Evolutionary conservation across 92 coral and sea anemone species (phyloP).

Genomic region (Epizoanthus ramosus): DNA sequence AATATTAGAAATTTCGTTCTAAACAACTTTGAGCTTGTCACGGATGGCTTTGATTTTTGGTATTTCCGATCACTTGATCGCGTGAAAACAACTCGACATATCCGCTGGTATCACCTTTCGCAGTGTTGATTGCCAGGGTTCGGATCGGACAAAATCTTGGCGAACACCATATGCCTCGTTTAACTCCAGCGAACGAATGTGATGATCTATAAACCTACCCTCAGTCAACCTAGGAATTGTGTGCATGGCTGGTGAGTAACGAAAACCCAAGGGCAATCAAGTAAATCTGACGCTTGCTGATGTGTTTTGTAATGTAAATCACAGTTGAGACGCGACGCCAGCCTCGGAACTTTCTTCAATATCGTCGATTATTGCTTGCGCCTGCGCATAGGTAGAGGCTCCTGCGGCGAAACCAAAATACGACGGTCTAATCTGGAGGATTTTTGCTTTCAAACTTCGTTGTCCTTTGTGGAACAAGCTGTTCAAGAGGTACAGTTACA

Average conservation of each 20-base stretch:
- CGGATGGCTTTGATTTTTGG: conserved; percentile 26
- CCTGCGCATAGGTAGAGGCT: conserved; percentile 82
- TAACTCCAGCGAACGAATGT: background rate
- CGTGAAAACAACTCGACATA: conserved; percentile 33
- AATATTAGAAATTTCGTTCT: background rate
- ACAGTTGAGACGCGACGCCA: conserved; percentile 84
- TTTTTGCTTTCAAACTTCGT: conserved; percentile 68
- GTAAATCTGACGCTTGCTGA: conserved; percentile 62
- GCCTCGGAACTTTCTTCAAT: conserved; percentile 81
- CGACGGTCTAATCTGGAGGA: conserved; percentile 70
- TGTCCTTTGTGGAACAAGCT: conserved; percentile 69
- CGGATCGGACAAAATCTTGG: conserved; percentile 40
- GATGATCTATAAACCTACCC: background rate
- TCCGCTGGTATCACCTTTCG: conserved; percentile 36
- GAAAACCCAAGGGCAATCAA: conserved; percentile 39
- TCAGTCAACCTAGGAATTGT: background rate
- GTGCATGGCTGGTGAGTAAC: conserved; percentile 16
- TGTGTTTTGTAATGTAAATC: conserved; percentile 92
- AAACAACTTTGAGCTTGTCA: background rate
- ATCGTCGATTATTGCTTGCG: conserved; percentile 98
- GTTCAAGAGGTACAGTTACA: conserved; percentile 18
- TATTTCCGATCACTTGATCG: conserved; percentile 52
- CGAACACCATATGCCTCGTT: conserved; percentile 9
- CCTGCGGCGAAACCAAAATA: conserved; percentile 95
- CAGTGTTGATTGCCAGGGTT: conserved; percentile 16